Base-by-base conservation (phyloP, 2,888 invertebrate species). In the Steromphala cineraria region DNA sequence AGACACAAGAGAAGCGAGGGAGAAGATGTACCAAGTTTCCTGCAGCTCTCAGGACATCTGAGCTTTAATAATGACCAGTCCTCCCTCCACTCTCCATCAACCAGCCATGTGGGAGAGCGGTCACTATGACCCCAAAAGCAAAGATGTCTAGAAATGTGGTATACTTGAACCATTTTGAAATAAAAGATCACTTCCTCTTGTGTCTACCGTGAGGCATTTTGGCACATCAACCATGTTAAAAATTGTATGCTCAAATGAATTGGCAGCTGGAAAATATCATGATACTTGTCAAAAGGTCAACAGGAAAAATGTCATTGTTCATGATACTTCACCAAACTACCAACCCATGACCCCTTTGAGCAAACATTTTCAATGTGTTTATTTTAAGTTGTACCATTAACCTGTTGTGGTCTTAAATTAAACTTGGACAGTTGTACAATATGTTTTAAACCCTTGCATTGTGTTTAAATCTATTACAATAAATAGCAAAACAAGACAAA, bases 71-170 rank as follows among this genome's bases (percentile, higher is more conserved):
- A 71, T 28, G 28, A 62, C 62, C 62, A 28, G n/a, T 28, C 62
- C 24, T 62, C 24, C 62, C 24, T 62, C 24, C 62, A 10, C 28
- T 28, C 24, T 24, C 24, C 62, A 62, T 10, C 17, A 24, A 24
- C 24, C 24, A 56, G 56, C 24, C 15, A 24, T 28, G 28, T 8
- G 28, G 62, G 2, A 62, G 24, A 28, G 62, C 28, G 24, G 24
- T 71, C 31, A 71, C 19, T 40, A 71, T 71, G 71, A 71, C 71
- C 71, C 71, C 71, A 19, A 36, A 71, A 36, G 71, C 71, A 71
- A 13, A 40, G 15, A 31, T 71, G 36, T n/a, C 71, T 62, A 7
- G 62, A 62, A 62, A 62, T 62, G 17, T 24, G 17, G 24, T 62
- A 28, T 24, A 56, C 8, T 62, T 21, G 15, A 62, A 15, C 13